Evolutionary conservation across 2,113 vertebrate species (phyloP).

Genomic region (Phocoena sinus): DNA sequence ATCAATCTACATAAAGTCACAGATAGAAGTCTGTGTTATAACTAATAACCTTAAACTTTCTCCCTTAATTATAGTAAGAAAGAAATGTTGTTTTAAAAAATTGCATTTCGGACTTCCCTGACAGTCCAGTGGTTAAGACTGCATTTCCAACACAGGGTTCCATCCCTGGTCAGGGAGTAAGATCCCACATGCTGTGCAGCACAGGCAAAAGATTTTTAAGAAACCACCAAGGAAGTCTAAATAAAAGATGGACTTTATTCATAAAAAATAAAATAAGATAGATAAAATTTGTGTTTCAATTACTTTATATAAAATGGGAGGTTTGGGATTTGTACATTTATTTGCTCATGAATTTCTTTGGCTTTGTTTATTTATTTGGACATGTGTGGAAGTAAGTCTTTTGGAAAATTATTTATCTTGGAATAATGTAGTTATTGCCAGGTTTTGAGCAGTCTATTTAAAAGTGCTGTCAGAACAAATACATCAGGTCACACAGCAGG

Average conservation of each 20-base stretch:
- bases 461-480: slow-evolving; percentile 78
- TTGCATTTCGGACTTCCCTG: no score
- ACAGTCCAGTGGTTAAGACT: no score
- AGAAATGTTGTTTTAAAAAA: background rate
- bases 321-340: background rate
- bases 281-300: background rate
- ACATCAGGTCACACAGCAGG: slow-evolving; percentile 65
- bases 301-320: background rate
- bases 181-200: no score
- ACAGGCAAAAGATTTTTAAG: no score
- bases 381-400: slow-evolving; percentile 35
- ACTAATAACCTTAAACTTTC: background rate
- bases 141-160: no score
- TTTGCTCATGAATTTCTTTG: background rate
- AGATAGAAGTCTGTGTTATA: background rate
- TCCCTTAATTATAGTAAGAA: background rate
- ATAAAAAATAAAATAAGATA: no score
- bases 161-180: no score
- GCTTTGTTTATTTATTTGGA: slow-evolving; percentile 18
- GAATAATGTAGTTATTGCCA: slow-evolving; percentile 56
- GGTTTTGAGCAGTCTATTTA: slow-evolving; percentile 66
- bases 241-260: no score
- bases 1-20: rapidly evolving
- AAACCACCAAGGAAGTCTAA: no score
- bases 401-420: slow-evolving; percentile 60